A percentile compares a stretch with the other conserved stretches of the same genome.
These are phyloP conservation scores for Patagioenas fasciata DNA, from an alignment of 2,113 vertebrate species.

Conservation along the genomic window DNA sequence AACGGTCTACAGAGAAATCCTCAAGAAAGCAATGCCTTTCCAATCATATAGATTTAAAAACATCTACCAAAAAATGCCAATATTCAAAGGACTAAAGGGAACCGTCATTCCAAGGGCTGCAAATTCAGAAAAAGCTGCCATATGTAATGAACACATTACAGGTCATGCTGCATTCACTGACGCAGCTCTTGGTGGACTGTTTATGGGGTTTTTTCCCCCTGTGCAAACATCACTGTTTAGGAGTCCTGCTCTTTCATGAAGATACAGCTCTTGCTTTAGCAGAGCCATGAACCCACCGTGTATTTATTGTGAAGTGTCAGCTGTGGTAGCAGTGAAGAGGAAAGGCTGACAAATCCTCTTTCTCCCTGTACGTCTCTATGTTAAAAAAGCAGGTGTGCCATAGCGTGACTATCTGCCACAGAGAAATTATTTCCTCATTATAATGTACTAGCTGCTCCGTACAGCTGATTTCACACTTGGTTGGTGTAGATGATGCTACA, in stretches of 20 bases:
- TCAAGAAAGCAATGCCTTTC: not conserved
- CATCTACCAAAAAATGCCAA: rapidly evolving
- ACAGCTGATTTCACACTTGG: constrained; percentile 32
- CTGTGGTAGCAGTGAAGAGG: not conserved
- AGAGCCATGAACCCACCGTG: not conserved
- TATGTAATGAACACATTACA: not conserved
- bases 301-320: not conserved
- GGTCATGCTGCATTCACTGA: not conserved
- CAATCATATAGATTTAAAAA: not conserved
- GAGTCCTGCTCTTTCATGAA: not conserved
- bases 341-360: constrained; percentile 17
- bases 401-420: not conserved
- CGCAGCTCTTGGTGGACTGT: not conserved
- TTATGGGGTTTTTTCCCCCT: not conserved
- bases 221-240: not conserved
- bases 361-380: not conserved
- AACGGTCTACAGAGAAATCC: not conserved
- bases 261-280: not conserved
- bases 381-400: not conserved
- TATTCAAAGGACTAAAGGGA: not conserved
- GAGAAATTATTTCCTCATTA: constrained; percentile 26
- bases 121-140: not conserved
- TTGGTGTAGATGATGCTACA: not conserved
- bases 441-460: not conserved
- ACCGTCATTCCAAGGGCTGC: not conserved